Evolutionary conservation across 2,888 invertebrate species (phyloP), one percentile per base, ranked within the genome.

Genomic region (Sylvicola cinctus): DNA sequence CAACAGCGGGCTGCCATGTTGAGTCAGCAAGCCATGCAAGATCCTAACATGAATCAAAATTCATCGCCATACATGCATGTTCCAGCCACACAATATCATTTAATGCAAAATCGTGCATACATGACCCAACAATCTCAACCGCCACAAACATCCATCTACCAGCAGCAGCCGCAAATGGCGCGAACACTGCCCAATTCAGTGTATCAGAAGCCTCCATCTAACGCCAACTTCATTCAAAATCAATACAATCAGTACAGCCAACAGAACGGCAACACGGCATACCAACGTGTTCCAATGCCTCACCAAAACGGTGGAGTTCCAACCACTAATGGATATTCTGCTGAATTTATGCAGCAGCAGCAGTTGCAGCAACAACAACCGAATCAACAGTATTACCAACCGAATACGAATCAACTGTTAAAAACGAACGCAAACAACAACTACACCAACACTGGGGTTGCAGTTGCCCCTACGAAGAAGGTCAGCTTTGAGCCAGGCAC

Each of bases 401-500:
- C 48, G 45, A 33, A 56, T 51, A 40, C 40, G 56, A 58, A 45
- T 54, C 55, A 43, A 60, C 54, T 42, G 34, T 44, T 39, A 58
- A 51, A 58, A 64, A 46, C 52, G 58, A 39, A 60, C 63, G 20
- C 5, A 20, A 20, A 4, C 20, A 20, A 3, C 68, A 72, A 1
- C 76, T 77, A 46, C 75, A 74, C 50, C 74, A 68, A 45, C 60
- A 68, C 26, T 65, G 68, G 4, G 8, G 70, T 74, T 44, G 68
- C 69, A 44, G 54, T 70, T 28, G 46, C 45, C 20, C 31, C 69
- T 65, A 45, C 29, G 4, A 76, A 76, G 49, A 76, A 75, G 32
- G 75, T 77, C 3, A 75, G 75, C 41, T 77, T 78, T 45, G 76
- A 77, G 47, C 67, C 74, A 0, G 72, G 74, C 8, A 72, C 77